Evolutionary conservation across 2,113 vertebrate species (phyloP).

Genomic region (Cyanoliseus patagonus): DNA sequence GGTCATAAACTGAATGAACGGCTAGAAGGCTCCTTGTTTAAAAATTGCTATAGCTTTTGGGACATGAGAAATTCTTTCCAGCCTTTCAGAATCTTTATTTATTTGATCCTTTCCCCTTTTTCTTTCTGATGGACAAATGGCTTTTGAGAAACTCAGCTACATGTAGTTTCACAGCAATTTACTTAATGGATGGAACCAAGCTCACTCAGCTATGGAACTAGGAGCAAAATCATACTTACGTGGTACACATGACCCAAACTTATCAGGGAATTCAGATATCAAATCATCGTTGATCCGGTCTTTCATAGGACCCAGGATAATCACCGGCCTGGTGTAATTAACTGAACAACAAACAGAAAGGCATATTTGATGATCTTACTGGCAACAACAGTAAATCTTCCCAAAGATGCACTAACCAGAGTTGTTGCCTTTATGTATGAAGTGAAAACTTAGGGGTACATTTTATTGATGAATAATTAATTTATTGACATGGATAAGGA

Average conservation of each 20-base stretch:
- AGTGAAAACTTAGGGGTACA: not conserved
- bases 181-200: not conserved
- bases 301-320: slow-evolving; percentile 98
- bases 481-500: not conserved
- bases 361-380: not conserved
- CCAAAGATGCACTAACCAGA: not conserved
- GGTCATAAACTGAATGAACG: not conserved
- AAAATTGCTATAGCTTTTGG: not conserved
- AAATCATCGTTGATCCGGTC: slow-evolving; percentile 97
- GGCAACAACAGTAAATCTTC: not conserved
- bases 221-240: slow-evolving; percentile 81
- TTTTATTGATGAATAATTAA: not conserved
- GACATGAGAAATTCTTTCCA: not conserved
- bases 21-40: not conserved
- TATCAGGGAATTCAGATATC: slow-evolving; percentile 97
- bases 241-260: slow-evolving; percentile 97
- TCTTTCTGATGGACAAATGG: not conserved
- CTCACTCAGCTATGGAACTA: not conserved
- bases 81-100: not conserved
- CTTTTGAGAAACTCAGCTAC: not conserved
- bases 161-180: not conserved
- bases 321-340: slow-evolving; percentile 92
- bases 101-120: not conserved
- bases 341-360: slow-evolving; percentile 76
- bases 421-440: not conserved